Conservation (phyloP, 2,113 vertebrate genomes). For the Sisor rabdophorus region DNA sequence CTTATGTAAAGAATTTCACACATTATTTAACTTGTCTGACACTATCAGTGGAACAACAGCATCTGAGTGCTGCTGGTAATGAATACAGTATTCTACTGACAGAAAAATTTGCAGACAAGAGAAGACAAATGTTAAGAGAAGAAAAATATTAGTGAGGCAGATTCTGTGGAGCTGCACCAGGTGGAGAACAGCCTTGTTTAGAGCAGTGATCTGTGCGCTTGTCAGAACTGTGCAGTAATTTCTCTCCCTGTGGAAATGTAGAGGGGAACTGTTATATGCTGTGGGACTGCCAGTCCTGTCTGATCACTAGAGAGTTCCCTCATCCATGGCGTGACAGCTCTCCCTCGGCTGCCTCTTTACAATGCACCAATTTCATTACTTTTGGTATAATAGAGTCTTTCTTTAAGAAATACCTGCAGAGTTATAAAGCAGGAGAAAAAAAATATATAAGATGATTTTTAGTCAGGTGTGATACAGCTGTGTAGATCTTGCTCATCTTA, state of each 20-base stretch:
- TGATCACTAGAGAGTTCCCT: slow-evolving; percentile 68
- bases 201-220: slow-evolving; percentile 49
- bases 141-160: slow-evolving; percentile 56
- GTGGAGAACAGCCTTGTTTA: slow-evolving; percentile 66
- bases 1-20: slow-evolving; percentile 74
- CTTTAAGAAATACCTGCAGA: slow-evolving; percentile 89
- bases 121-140: neutral
- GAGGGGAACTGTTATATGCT: slow-evolving; percentile 59
- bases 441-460: slow-evolving; percentile 77
- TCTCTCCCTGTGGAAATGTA: slow-evolving; percentile 70
- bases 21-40: slow-evolving; percentile 73
- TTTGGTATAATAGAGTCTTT: slow-evolving; percentile 96
- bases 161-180: slow-evolving; percentile 70
- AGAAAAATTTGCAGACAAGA: neutral
- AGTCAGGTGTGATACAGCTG: slow-evolving; percentile 62
- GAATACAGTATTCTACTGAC: slow-evolving; percentile 54
- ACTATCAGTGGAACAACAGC: slow-evolving; percentile 63
- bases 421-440: slow-evolving; percentile 68
- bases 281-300: slow-evolving; percentile 63
- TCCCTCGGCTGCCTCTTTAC: slow-evolving; percentile 91
- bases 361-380: slow-evolving; percentile 97
- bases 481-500: slow-evolving; percentile 29
- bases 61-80: slow-evolving; percentile 50
- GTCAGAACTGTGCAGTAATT: slow-evolving; percentile 67
- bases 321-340: slow-evolving; percentile 83